Evolutionary conservation across 2,888 invertebrate genomes (phyloP), one percentile per base, ranked within the genome.

Genomic region (Ophion ellenae): DNA sequence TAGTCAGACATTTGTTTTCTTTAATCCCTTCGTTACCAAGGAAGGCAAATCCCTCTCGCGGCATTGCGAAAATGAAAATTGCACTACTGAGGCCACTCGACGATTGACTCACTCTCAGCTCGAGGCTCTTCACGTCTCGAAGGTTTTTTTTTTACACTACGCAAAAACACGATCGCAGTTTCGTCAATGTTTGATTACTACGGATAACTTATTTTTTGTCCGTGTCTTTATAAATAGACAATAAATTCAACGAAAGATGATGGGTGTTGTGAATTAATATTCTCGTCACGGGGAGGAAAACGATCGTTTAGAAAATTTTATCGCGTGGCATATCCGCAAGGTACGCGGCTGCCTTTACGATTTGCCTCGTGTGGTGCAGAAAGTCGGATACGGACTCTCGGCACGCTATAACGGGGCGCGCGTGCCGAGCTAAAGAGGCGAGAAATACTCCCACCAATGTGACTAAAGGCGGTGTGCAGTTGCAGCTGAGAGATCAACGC

Each of bases 401-500:
- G 61, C 61, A 75, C 61, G 81, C 74, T 74, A 69, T 69, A 75
- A 69, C 36, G 47, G 7, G 45, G 32, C 75, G 74, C 81, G 81
- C 73, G 75, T 81, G 74, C 81, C 75, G 75, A 74, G 67, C 45
- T 59, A 61, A 71, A 81, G 67, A 64, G 81, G 81, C 57, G 74
- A 67, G 81, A 81, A 47, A 81, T 67, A 74, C 67, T 69, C 67
- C 81, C 59, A 76, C 81, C 83, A n/a, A 81, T 77, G 83, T 74
- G 63, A 45, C 79, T 71, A 28, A 63, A 66, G 64, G 45, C 76
- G 69, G 61, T 67, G 71, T 77, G 75, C 80, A 84, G 79, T 80
- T 77, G 47, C 36, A 83, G 80, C 83, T 69, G 80, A 80, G 76
- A 81, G 80, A 83, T 83, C 83, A 83, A 63, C 83, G 74, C 57